Percentiles rank a stretch among this genome's conserved stretches.
Evolutionary conservation across 2,113 vertebrate species (phyloP).

Genomic region (Psettodes erumei): DNA sequence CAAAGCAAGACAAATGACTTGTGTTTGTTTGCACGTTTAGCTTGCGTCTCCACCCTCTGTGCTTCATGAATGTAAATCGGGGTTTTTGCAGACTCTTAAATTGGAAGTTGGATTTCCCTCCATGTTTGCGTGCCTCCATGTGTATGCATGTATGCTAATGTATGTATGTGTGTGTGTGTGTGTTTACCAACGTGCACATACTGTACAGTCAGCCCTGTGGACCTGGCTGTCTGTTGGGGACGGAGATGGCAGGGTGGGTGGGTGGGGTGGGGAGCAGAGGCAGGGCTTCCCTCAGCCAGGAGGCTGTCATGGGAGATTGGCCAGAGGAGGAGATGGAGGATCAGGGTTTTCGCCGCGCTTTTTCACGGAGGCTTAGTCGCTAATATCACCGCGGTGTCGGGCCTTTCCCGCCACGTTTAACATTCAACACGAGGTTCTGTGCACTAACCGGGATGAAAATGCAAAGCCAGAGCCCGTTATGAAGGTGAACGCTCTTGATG

Average conservation of each 20-base stretch:
- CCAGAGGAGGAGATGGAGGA: constrained; percentile 29
- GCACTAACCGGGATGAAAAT: neutral
- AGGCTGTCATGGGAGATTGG: constrained; percentile 37
- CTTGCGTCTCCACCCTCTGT: neutral
- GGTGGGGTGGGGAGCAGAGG: neutral
- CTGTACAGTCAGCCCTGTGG: constrained; percentile 11
- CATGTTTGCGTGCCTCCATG: neutral
- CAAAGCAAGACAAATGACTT: constrained; percentile 38
- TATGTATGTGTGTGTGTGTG: neutral
- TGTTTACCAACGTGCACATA: neutral
- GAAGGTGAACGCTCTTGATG: neutral
- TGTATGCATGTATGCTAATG: constrained; percentile 33
- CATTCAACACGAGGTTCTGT: neutral
- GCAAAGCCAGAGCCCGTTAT: neutral
- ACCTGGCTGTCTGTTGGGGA: neutral
- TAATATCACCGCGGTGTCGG: constrained; percentile 11
- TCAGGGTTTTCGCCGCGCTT: constrained; percentile 20
- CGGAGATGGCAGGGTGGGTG: no score
- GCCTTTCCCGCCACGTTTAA: neutral
- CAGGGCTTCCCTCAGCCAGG: neutral
- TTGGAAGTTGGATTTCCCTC: neutral
- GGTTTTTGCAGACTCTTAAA: neutral
- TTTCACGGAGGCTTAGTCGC: constrained; percentile 34
- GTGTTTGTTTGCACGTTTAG: neutral
- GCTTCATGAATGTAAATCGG: constrained; percentile 25